Conservation (phyloP, 2,797 vertebrate species). For the Sebastes diaconus region DNA sequence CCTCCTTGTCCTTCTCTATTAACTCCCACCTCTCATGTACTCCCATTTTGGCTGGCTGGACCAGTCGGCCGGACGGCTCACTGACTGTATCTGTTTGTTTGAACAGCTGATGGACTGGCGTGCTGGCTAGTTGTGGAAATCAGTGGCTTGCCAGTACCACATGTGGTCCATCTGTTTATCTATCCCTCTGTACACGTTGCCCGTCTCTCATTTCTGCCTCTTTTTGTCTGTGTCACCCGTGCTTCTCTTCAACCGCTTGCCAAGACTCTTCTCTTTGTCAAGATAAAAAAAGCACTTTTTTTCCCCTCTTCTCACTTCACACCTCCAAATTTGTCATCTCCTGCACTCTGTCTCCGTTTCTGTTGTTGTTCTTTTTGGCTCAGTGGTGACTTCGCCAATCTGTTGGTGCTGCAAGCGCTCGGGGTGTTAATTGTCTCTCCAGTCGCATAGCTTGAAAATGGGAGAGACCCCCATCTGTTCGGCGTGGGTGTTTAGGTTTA, state of each 20-base stretch:
- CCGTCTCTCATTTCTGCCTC: conserved; percentile 22
- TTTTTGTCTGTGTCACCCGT: conserved; percentile 32
- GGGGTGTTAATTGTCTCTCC: conserved; percentile 70
- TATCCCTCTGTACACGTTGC: conserved; percentile 31
- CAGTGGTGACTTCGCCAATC: conserved; percentile 60
- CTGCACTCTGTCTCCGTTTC: conserved; percentile 41
- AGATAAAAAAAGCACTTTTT: conserved; percentile 26
- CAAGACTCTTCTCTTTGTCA: conserved; percentile 38
- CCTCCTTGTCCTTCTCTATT: not conserved
- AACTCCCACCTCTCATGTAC: conserved; percentile 23
- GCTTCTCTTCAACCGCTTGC: conserved; percentile 22
- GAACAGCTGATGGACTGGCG: conserved; percentile 62
- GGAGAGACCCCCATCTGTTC: conserved; percentile 68
- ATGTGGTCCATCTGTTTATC: conserved; percentile 67
- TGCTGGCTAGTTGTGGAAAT: conserved; percentile 61
- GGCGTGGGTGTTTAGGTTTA: conserved; percentile 43
- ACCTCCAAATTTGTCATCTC: conserved; percentile 58
- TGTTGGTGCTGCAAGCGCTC: conserved; percentile 60
- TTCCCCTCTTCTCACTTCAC: conserved; percentile 27
- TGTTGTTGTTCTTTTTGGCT: conserved; percentile 64
- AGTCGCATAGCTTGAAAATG: conserved; percentile 51
- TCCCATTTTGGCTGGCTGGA: conserved; percentile 38
- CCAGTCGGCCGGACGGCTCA: conserved; percentile 21
- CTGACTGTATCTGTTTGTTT: conserved; percentile 64
- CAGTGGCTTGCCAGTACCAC: conserved; percentile 59